phyloP scores from a whole-genome alignment of 2,888 invertebrate genomes.

The Rotaria magnacalcarata region DNA sequence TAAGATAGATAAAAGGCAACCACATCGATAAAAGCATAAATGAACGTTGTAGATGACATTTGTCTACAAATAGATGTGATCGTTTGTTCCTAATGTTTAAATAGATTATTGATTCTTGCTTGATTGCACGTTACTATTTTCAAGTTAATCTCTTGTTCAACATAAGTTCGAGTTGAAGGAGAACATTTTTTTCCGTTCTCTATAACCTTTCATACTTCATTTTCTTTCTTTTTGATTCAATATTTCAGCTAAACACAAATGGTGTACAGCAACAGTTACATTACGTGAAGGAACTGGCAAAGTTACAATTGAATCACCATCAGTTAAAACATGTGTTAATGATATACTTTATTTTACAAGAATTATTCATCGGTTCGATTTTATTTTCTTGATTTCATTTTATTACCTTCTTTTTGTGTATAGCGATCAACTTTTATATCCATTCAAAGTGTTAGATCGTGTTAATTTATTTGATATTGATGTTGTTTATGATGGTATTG shows the following conservation, averaged over 20 bases:
- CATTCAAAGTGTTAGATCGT: constrained; percentile 41
- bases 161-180: neutral
- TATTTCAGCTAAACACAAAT: neutral
- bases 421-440: constrained; percentile 43
- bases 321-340: constrained; percentile 31
- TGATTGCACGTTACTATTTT: neutral
- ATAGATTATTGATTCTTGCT: neutral
- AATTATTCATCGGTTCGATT: constrained; percentile 37
- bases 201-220: neutral
- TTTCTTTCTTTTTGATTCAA: neutral
- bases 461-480: constrained; percentile 44
- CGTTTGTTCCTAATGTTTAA: neutral
- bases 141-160: constrained; percentile 15
- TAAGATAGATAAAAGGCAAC: constrained; percentile 62
- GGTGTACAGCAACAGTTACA: constrained; percentile 62
- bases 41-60: constrained; percentile 62
- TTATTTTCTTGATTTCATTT: neutral
- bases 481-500: constrained; percentile 37
- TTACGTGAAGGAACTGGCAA: constrained; percentile 81
- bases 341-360: constrained; percentile 42
- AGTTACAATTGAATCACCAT: constrained; percentile 68
- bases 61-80: neutral
- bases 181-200: neutral
- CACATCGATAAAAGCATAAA: constrained; percentile 70
- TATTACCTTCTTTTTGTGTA: neutral